Evolutionary conservation across 2,113 vertebrate genomes (phyloP).

Genomic region (Chamaea fasciata): DNA sequence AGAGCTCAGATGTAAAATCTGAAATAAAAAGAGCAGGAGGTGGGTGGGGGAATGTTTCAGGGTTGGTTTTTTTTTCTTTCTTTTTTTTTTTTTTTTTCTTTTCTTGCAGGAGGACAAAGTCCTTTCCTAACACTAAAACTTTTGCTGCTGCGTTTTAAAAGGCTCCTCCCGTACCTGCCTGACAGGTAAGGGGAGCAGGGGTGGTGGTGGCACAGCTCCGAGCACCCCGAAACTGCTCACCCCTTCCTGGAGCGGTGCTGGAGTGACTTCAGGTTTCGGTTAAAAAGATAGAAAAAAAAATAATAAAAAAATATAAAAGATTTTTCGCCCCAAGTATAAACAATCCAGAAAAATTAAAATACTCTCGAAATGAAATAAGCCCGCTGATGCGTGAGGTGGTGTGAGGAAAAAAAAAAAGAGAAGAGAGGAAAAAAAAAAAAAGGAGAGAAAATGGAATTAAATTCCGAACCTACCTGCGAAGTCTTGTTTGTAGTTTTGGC

Average conservation of each 20-base stretch:
- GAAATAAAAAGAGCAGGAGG: conserved; percentile 28
- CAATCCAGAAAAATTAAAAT: neutral
- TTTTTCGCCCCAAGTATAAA: neutral
- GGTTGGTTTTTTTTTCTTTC: neutral
- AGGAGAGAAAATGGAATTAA: conserved; percentile 51
- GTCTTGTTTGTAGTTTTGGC: conserved; percentile 83
- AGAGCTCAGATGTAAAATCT: conserved; percentile 59
- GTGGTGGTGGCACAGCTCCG: neutral
- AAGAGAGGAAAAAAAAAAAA: neutral
- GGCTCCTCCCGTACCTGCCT: conserved; percentile 79
- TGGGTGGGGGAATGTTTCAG: neutral
- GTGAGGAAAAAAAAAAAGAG: neutral
- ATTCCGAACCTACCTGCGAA: conserved; percentile 85
- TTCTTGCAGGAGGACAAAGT: neutral
- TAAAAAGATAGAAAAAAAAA: neutral
- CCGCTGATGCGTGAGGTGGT: neutral
- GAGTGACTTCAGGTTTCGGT: conserved; percentile 40
- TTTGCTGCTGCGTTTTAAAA: conserved; percentile 60
- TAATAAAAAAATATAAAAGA: neutral
- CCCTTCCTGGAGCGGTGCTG: conserved; percentile 51
- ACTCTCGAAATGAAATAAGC: neutral
- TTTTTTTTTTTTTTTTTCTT: neutral
- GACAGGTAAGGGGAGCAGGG: conserved; percentile 74
- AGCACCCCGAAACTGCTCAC: conserved; percentile 34
- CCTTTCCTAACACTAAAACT: conserved; percentile 53